phyloP scores from a whole-genome alignment of 2,113 vertebrate species.

The Tupaia chinensis region DNA sequence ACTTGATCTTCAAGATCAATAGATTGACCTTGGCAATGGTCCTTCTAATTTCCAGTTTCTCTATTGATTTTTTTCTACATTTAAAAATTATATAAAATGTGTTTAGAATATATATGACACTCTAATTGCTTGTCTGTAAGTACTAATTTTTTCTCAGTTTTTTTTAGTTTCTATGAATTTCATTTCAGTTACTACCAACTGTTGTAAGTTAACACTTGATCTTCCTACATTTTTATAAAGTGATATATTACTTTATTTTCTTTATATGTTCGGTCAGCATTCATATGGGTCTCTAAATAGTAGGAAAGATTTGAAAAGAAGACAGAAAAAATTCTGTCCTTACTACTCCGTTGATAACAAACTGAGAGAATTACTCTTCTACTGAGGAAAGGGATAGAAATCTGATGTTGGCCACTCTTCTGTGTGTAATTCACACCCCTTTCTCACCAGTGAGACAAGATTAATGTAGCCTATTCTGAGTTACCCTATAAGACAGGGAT shows the following conservation, averaged over 20 bases:
- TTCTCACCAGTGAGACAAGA: neutral
- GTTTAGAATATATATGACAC: neutral
- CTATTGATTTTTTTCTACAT: neutral
- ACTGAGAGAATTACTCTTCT: neutral
- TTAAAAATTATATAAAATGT: neutral
- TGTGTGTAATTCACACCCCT: neutral
- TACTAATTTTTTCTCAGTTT: neutral
- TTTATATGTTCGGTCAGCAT: neutral
- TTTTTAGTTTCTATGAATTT: neutral
- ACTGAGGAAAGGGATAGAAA: neutral
- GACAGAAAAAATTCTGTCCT: neutral
- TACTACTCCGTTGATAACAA: neutral
- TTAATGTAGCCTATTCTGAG: neutral
- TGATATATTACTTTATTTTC: neutral
- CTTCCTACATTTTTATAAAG: neutral
- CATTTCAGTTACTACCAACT: neutral
- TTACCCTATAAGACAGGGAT: neutral
- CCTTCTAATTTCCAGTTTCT: neutral
- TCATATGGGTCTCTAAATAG: neutral
- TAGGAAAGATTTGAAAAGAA: neutral
- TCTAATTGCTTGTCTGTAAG: neutral
- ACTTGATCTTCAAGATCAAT: constrained; percentile 31
- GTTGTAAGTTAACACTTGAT: neutral
- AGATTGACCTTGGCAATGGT: neutral
- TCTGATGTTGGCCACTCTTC: neutral